Percentiles rank a stretch among this genome's conserved stretches.
Conservation (phyloP, 2,797 vertebrate genomes). For the Chiroxiphia lanceolata region DNA sequence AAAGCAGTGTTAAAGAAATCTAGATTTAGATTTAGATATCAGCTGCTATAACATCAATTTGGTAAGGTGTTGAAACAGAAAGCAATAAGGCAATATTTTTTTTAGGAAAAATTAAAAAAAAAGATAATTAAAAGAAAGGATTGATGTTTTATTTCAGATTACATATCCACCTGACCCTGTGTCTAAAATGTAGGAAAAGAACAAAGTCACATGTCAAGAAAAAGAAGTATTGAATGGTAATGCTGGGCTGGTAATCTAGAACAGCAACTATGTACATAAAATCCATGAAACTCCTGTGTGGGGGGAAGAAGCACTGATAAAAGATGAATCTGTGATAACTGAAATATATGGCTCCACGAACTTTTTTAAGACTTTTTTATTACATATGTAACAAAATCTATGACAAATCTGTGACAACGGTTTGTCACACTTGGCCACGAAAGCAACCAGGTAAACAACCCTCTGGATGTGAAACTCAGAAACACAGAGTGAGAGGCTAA, state of each 20-base stretch:
- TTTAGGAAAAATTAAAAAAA: background rate
- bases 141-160: background rate
- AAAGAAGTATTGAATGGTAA: background rate
- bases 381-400: background rate
- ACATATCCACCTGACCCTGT: no score
- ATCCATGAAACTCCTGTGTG: background rate
- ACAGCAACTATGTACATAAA: accelerated
- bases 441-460: accelerated
- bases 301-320: background rate
- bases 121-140: background rate
- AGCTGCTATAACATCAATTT: background rate
- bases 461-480: background rate
- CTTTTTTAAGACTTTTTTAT: background rate
- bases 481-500: accelerated
- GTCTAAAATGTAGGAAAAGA: background rate
- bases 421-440: background rate
- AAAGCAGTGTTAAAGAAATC: no score
- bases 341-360: background rate
- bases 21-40: no score
- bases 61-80: background rate
- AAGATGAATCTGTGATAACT: background rate
- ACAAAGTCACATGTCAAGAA: background rate
- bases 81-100: background rate
- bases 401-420: background rate
- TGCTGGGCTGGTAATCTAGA: background rate